Percentiles rank a stretch among this genome's conserved stretches.
Evolutionary conservation across 2,888 invertebrate species (phyloP).

Genomic region (Diaphora mendica): DNA sequence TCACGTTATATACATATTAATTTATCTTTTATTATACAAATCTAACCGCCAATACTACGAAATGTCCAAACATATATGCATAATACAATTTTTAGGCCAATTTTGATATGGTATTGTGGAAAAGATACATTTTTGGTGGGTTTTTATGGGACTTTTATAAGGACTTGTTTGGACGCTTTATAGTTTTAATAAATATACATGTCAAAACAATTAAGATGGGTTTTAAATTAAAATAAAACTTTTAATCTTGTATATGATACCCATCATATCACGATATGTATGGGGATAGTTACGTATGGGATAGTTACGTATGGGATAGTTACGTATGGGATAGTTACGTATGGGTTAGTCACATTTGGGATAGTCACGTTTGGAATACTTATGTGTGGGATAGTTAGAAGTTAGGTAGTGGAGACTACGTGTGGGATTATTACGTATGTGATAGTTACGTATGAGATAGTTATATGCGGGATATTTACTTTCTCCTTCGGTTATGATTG

Average conservation of each 20-base stretch:
- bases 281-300: too few relatives aligned
- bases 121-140: neutral
- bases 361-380: neutral
- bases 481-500: too few relatives aligned
- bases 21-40: conserved; percentile 5
- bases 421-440: too few relatives aligned
- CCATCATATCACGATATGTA: too few relatives aligned
- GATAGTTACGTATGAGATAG: too few relatives aligned
- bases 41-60: conserved; percentile 34
- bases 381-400: too few relatives aligned
- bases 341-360: neutral
- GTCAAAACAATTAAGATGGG: too few relatives aligned
- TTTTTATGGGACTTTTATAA: neutral
- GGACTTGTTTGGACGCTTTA: too few relatives aligned
- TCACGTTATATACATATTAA: neutral
- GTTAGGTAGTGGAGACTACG: too few relatives aligned
- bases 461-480: neutral
- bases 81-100: conserved; percentile 43
- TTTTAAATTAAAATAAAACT: too few relatives aligned
- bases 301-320: neutral
- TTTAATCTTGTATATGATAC: too few relatives aligned
- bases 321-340: neutral
- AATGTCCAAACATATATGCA: conserved; percentile 22
- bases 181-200: too few relatives aligned
- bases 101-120: conserved; percentile 18